phyloP scores from a whole-genome alignment of 2,888 invertebrate species.

The Griposia aprilina region DNA sequence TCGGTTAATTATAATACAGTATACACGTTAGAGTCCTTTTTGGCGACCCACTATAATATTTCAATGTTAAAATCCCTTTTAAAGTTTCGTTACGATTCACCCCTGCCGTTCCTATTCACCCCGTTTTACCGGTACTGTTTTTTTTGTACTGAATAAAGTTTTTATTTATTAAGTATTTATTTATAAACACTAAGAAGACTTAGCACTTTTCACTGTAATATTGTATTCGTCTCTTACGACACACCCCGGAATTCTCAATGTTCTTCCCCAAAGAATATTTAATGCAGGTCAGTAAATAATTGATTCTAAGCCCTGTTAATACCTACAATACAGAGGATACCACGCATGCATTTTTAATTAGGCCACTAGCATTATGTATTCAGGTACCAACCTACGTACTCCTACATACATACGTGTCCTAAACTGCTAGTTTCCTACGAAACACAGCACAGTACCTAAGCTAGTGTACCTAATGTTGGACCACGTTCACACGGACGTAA shows the following conservation, averaged over 20 bases:
- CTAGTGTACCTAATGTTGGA: too few species aligned
- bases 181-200: not conserved
- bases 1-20: too few species aligned
- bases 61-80: too few species aligned
- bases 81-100: too few species aligned
- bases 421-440: not conserved
- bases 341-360: slow-evolving; percentile 44
- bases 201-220: not conserved
- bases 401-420: slow-evolving; percentile 1
- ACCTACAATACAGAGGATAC: slow-evolving; percentile 14
- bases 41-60: too few species aligned
- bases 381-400: not conserved
- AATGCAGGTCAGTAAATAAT: slow-evolving; percentile 24
- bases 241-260: not conserved
- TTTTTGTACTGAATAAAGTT: too few species aligned
- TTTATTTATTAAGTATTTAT: too few species aligned
- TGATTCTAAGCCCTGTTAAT: slow-evolving; percentile 28
- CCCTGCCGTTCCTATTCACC: too few species aligned
- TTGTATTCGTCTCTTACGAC: not conserved
- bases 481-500: too few species aligned
- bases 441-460: not conserved
- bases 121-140: too few species aligned
- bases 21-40: too few species aligned
- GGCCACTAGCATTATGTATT: not conserved
- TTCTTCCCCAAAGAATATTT: slow-evolving; percentile 4